phyloP scores from a whole-genome alignment of 2,113 vertebrate species.

The Myxocyprinus asiaticus region DNA sequence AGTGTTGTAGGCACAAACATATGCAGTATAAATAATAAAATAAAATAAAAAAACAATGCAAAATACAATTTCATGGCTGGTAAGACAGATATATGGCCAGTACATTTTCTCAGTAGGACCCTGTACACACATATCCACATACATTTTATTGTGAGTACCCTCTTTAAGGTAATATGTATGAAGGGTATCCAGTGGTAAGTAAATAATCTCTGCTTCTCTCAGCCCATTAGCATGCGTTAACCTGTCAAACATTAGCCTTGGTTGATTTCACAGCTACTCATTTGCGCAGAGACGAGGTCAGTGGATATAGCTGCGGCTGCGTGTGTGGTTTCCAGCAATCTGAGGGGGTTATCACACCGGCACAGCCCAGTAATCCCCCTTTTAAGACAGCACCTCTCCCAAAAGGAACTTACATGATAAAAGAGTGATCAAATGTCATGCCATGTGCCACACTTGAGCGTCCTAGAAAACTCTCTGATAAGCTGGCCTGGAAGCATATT shows the following conservation, averaged over 20 bases:
- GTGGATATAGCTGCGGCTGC: background rate
- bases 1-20: too few relatives aligned
- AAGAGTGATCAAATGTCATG: conserved; percentile 43
- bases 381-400: conserved; percentile 29
- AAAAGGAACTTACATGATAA: conserved; percentile 38
- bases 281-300: conserved; percentile 25
- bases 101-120: too few relatives aligned
- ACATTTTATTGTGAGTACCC: background rate
- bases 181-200: conserved; percentile 33
- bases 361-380: conserved; percentile 45
- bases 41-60: too few relatives aligned
- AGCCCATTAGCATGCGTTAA: conserved; percentile 30
- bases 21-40: too few relatives aligned
- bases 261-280: conserved; percentile 4
- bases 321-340: conserved; percentile 30
- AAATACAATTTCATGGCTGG: too few relatives aligned
- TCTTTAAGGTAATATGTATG: conserved; percentile 27
- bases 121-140: background rate
- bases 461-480: conserved; percentile 6
- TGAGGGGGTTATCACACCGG: conserved; percentile 30
- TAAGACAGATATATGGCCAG: too few relatives aligned
- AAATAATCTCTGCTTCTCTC: conserved; percentile 38
- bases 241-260: conserved; percentile 19
- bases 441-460: background rate
- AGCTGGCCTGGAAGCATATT: conserved; percentile 27